These are phyloP conservation scores for Agonopterix heracliana DNA, from an alignment of 2,888 invertebrate genomes.

Conservation along the genomic window DNA sequence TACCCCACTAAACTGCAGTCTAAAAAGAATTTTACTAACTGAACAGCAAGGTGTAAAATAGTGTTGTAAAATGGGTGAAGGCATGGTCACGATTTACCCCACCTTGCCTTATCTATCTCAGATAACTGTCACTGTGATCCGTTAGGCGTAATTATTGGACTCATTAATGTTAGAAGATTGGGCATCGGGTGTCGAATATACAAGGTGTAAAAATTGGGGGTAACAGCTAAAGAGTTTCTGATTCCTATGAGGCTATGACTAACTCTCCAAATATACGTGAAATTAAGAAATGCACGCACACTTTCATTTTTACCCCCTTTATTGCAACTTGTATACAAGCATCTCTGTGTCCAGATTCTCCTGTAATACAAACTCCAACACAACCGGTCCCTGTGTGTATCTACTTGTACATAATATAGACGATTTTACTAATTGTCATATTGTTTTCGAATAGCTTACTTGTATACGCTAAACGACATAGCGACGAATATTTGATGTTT, in stretches of 20 bases:
- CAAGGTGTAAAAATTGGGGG: too few species aligned
- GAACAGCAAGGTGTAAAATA: not conserved
- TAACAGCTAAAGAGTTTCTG: too few species aligned
- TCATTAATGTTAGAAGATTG: slow-evolving; percentile 14
- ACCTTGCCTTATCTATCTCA: slow-evolving; percentile 71
- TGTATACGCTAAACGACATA: not conserved
- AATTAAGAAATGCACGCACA: too few species aligned
- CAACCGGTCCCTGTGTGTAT: slow-evolving; percentile 16
- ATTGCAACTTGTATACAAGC: too few species aligned
- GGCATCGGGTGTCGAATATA: too few species aligned
- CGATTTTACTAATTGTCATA: slow-evolving; percentile 13
- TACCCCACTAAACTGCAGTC: not conserved
- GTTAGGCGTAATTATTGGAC: slow-evolving; percentile 57
- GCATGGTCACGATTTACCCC: slow-evolving; percentile 42
- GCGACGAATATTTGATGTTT: slow-evolving; percentile 28
- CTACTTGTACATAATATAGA: slow-evolving; percentile 16
- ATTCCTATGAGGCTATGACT: too few species aligned
- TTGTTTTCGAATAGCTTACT: not conserved
- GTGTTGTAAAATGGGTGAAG: slow-evolving; percentile 1
- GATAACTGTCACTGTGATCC: slow-evolving; percentile 71
- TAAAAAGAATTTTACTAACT: not conserved
- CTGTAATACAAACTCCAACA: slow-evolving; percentile 1
- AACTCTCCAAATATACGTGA: too few species aligned
- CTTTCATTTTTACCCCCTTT: too few species aligned
- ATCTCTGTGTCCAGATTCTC: too few species aligned